Evolutionary conservation across 2,113 vertebrate species (phyloP).

Genomic region (Panthera uncia): DNA sequence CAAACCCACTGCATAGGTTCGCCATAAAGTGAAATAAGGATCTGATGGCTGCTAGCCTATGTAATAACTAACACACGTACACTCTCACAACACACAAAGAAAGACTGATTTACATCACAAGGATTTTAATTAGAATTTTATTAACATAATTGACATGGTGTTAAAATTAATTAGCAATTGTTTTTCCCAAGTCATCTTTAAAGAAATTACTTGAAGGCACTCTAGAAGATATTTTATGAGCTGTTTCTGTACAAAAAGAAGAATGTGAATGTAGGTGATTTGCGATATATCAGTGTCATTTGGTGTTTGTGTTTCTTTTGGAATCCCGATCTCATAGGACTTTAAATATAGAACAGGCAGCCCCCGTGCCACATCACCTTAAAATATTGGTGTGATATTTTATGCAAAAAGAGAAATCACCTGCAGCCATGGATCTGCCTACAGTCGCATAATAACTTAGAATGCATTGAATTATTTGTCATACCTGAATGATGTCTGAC

Average conservation of each 20-base stretch:
- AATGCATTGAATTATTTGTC: constrained; percentile 53
- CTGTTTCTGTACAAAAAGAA: background rate
- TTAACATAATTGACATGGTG: constrained; percentile 50
- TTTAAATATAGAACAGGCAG: background rate
- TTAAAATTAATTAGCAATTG: constrained; percentile 61
- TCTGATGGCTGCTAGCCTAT: background rate
- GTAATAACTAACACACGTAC: background rate
- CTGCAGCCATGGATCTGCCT: background rate
- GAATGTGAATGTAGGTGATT: background rate
- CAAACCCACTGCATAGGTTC: background rate
- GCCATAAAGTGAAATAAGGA: background rate
- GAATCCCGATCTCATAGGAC: background rate
- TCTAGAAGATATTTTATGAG: constrained; percentile 23
- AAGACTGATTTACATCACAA: constrained; percentile 54
- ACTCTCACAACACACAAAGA: background rate
- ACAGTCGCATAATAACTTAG: background rate
- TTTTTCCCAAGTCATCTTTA: constrained; percentile 9
- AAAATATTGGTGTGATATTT: constrained; percentile 27
- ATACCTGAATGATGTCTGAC: constrained; percentile 46
- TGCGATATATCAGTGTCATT: background rate
- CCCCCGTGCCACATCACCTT: background rate
- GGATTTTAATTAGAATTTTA: constrained; percentile 44
- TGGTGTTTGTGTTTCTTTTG: constrained; percentile 35
- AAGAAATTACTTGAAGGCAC: constrained; percentile 42
- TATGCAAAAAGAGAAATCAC: constrained; percentile 48